Percentiles rank a stretch among this genome's conserved stretches.
phyloP scores from a whole-genome alignment of 2,113 vertebrate species.

The Procavia capensis region DNA sequence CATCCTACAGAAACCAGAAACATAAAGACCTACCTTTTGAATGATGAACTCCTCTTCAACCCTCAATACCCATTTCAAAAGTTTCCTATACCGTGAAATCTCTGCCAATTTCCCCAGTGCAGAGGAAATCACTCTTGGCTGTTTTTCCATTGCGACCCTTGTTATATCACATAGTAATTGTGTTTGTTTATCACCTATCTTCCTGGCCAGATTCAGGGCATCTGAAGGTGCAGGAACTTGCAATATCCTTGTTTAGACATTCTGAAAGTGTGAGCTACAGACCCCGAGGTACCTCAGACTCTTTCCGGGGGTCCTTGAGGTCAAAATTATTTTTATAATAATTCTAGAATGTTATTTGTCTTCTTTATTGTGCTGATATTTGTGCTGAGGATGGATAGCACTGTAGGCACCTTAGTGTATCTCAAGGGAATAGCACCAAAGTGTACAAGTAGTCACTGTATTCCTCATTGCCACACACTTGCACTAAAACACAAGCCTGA shows the following conservation, averaged over 20 bases:
- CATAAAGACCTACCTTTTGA: not conserved
- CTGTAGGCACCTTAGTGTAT: not conserved
- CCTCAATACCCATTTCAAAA: not conserved
- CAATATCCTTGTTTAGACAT: not conserved
- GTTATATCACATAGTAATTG: rapidly evolving
- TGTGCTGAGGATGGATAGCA: not conserved
- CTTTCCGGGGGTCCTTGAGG: not conserved
- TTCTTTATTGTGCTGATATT: not conserved
- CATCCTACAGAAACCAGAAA: not conserved
- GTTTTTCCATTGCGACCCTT: not conserved
- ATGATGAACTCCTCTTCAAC: not conserved
- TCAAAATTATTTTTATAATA: not conserved
- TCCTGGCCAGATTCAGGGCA: not conserved
- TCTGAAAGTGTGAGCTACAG: not conserved
- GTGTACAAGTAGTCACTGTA: rapidly evolving
- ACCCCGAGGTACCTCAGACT: not conserved
- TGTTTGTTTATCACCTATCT: not conserved
- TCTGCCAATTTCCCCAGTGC: not conserved
- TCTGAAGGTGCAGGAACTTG: not conserved
- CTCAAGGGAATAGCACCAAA: too few relatives aligned
- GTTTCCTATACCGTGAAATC: not conserved
- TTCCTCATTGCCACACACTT: not conserved
- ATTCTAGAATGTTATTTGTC: not conserved
- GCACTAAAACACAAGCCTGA: not conserved
- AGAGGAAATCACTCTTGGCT: not conserved